Evolutionary conservation across 1,140 invertebrate species (phyloP).

Genomic region (Hyposmocoma kahamanoa): DNA sequence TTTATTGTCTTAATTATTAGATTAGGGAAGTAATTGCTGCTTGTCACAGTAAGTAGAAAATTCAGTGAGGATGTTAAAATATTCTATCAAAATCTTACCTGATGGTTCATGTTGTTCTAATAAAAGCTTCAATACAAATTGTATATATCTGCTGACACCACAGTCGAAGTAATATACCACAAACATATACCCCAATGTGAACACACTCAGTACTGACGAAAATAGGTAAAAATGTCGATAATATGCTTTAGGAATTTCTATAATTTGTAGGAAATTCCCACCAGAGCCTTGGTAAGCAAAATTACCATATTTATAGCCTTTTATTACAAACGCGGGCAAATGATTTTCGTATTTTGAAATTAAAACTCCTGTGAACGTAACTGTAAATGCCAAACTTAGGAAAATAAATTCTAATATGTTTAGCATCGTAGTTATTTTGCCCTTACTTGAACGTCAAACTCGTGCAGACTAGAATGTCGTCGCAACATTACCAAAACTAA

Average conservation of each 20-base stretch:
- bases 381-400: slow-evolving; percentile 62
- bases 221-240: slow-evolving; percentile 85
- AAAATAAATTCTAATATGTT: slow-evolving; percentile 76
- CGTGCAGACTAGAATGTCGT: too few relatives aligned
- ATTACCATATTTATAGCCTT: slow-evolving; percentile 81
- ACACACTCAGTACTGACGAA: slow-evolving; percentile 72
- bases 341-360: slow-evolving; percentile 77
- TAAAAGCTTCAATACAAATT: slow-evolving; percentile 70
- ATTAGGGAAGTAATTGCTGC: neutral
- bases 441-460: too few relatives aligned
- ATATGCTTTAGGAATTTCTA: slow-evolving; percentile 83
- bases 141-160: slow-evolving; percentile 63
- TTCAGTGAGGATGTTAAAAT: neutral
- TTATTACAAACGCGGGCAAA: slow-evolving; percentile 76
- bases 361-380: slow-evolving; percentile 73
- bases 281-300: slow-evolving; percentile 73
- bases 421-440: too few relatives aligned
- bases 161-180: slow-evolving; percentile 68
- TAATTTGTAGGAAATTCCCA: slow-evolving; percentile 62
- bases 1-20: neutral
- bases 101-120: slow-evolving; percentile 71
- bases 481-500: too few relatives aligned
- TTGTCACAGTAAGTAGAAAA: neutral
- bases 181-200: slow-evolving; percentile 66
- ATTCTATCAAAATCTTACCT: slow-evolving; percentile 44